Conservation (phyloP, 1,140 invertebrate genomes). For the Philotrypesis tridentata region DNA sequence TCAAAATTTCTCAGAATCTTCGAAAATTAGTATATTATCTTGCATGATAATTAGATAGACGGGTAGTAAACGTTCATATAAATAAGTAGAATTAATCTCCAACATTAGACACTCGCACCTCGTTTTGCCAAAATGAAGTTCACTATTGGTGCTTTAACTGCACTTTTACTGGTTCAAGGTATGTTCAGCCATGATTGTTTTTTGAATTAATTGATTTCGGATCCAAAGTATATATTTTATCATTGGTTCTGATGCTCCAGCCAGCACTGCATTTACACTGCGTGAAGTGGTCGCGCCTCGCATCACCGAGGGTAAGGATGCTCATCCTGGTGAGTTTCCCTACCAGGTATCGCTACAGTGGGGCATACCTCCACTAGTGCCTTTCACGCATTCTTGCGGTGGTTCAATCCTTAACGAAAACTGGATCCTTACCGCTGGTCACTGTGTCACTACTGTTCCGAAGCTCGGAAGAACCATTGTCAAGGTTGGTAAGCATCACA, state of each 20-base stretch:
- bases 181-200: background rate
- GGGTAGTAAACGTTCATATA: background rate
- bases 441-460: background rate
- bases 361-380: background rate
- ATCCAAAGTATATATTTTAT: background rate
- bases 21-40: background rate
- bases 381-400: slow-evolving; percentile 4
- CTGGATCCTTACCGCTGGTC: slow-evolving; percentile 15
- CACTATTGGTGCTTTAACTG: background rate
- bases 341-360: slow-evolving; percentile 66
- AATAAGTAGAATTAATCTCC: background rate
- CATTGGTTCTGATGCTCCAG: background rate
- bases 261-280: background rate
- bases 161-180: slow-evolving; percentile 21
- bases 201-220: background rate
- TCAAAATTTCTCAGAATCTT: background rate
- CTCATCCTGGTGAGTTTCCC: slow-evolving; percentile 64
- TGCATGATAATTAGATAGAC: background rate
- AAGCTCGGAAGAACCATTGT: slow-evolving; percentile 47
- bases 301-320: slow-evolving; percentile 66
- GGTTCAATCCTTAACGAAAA: slow-evolving; percentile 21
- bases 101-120: background rate
- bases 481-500: slow-evolving; percentile 60
- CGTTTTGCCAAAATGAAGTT: slow-evolving; percentile 23
- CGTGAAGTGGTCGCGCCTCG: slow-evolving; percentile 12